phyloP scores from a whole-genome alignment of 2,888 invertebrate genomes.

The Spilarctia lutea region DNA sequence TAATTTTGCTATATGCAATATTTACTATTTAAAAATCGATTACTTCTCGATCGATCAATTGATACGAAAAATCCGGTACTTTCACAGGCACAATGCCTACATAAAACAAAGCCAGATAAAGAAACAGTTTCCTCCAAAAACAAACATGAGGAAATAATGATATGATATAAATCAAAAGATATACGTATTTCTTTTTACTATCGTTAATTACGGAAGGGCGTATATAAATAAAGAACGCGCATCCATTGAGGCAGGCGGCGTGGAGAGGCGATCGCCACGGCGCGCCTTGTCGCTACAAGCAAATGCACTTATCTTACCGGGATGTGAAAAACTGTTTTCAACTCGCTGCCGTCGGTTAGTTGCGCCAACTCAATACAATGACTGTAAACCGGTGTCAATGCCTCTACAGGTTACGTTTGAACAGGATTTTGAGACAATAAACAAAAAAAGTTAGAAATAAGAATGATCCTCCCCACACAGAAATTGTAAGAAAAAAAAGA shows the following conservation, averaged over 20 bases:
- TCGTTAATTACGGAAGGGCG: constrained; percentile 83
- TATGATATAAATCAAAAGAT: constrained; percentile 79
- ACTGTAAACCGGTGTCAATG: constrained; percentile 72
- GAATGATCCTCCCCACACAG: constrained; percentile 63
- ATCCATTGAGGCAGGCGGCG: constrained; percentile 79
- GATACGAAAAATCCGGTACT: constrained; percentile 25
- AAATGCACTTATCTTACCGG: constrained; percentile 86
- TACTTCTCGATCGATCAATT: no score
- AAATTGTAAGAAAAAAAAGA: constrained; percentile 72
- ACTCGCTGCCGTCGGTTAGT: constrained; percentile 79
- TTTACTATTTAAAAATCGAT: neutral
- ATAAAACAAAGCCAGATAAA: constrained; percentile 54
- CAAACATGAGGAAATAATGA: constrained; percentile 62
- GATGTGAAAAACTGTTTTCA: constrained; percentile 82
- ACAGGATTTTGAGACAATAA: constrained; percentile 75
- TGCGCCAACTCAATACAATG: constrained; percentile 76
- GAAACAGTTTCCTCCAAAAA: constrained; percentile 62
- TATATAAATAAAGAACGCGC: constrained; percentile 83
- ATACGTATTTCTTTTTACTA: constrained; percentile 80
- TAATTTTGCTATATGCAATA: constrained; percentile 15
- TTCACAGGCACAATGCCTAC: constrained; percentile 35
- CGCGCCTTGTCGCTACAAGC: constrained; percentile 84
- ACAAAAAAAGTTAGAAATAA: constrained; percentile 69
- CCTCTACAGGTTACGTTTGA: constrained; percentile 73
- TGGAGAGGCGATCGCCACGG: constrained; percentile 75